A percentile compares a stretch with the other conserved stretches of the same genome.
Conservation (phyloP, 2,888 invertebrate species). For the Eupithecia dodoneata region DNA sequence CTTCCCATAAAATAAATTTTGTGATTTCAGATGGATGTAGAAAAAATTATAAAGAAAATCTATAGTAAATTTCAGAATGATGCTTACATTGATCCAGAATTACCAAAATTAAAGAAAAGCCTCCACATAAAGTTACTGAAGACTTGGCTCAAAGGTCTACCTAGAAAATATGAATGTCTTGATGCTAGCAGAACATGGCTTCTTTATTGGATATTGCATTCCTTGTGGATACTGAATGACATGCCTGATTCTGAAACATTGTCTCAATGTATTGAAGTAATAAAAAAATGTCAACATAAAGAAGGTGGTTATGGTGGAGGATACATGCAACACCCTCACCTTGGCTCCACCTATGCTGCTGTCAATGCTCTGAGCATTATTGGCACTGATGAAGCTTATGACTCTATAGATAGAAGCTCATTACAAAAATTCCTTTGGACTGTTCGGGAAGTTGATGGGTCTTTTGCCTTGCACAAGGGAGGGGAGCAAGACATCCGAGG, state of each 20-base stretch:
- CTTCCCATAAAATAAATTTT: neutral
- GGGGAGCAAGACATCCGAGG: constrained; percentile 98
- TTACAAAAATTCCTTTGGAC: constrained; percentile 91
- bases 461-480: constrained; percentile 94
- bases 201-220: constrained; percentile 98
- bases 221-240: constrained; percentile 88
- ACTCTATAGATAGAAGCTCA: constrained; percentile 91
- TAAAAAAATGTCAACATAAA: constrained; percentile 88
- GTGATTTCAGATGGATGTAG: constrained; percentile 70
- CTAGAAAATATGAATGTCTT: constrained; percentile 90
- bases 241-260: constrained; percentile 75
- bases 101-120: constrained; percentile 85
- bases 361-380: constrained; percentile 96
- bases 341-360: constrained; percentile 99
- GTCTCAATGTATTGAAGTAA: constrained; percentile 69
- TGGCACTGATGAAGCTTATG: constrained; percentile 93
- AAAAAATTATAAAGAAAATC: constrained; percentile 66
- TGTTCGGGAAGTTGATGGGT: constrained; percentile 92
- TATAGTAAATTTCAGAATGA: constrained; percentile 74
- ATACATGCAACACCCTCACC: constrained; percentile 95
- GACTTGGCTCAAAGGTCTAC: constrained; percentile 87
- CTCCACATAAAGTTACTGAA: constrained; percentile 87
- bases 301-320: constrained; percentile 97
- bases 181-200: constrained; percentile 99
- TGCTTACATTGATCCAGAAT: constrained; percentile 78